These are phyloP conservation scores for Rhopalosiphum nymphaeae DNA, from an alignment of 2,888 invertebrate species.

Conservation along the genomic window DNA sequence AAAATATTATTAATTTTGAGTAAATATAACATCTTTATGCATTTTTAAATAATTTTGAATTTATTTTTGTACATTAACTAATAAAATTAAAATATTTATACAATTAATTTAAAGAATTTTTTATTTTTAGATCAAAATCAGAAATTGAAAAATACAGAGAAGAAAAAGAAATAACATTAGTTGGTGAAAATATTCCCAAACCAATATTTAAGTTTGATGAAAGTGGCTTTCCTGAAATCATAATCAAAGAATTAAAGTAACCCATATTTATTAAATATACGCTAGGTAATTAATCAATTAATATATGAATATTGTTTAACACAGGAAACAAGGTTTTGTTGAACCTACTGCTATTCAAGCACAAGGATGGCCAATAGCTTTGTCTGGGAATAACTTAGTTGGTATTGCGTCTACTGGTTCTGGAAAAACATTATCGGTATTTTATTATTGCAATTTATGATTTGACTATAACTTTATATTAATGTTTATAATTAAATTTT, in stretches of 20 bases:
- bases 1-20: not conserved
- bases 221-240: slow-evolving; percentile 87
- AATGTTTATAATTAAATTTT: not conserved
- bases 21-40: not conserved
- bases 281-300: slow-evolving; percentile 8
- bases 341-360: slow-evolving; percentile 96
- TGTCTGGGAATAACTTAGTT: slow-evolving; percentile 93
- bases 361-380: slow-evolving; percentile 95
- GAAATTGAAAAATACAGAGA: slow-evolving; percentile 85
- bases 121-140: slow-evolving; percentile 71
- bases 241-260: slow-evolving; percentile 72
- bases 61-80: not conserved
- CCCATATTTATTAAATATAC: not conserved
- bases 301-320: slow-evolving; percentile 53
- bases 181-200: slow-evolving; percentile 86
- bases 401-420: slow-evolving; percentile 96
- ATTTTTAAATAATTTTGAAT: not conserved
- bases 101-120: not conserved
- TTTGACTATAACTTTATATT: not conserved
- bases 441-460: slow-evolving; percentile 65
- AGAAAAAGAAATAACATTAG: slow-evolving; percentile 87
- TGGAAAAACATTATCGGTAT: slow-evolving; percentile 85
- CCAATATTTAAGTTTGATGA: slow-evolving; percentile 92
- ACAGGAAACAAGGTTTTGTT: slow-evolving; percentile 85
- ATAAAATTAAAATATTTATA: not conserved